Evolutionary conservation across 2,888 invertebrate genomes (phyloP).

Genomic region (Agonopterix subpropinquella): DNA sequence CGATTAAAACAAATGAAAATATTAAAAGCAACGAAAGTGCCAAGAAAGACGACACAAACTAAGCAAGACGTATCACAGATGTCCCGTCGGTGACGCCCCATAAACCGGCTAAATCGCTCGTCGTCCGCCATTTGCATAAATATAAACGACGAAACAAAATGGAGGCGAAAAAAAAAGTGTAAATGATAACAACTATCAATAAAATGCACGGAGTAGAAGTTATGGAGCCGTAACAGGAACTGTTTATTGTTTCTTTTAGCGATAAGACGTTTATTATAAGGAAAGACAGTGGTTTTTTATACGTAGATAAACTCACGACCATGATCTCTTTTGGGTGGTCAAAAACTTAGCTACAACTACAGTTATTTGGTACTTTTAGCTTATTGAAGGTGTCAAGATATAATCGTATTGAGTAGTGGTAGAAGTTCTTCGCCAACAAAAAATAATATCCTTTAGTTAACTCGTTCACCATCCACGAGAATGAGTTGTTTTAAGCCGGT

Average conservation of each 20-base stretch:
- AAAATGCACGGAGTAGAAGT: constrained; percentile 16
- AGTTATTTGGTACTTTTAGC: too few species aligned
- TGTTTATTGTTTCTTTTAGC: neutral
- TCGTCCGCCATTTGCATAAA: constrained; percentile 45
- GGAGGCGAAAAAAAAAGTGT: constrained; percentile 18
- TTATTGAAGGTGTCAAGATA: too few species aligned
- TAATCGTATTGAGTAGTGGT: too few species aligned
- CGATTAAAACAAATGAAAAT: too few species aligned
- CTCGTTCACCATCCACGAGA: too few species aligned
- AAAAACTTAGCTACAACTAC: too few species aligned
- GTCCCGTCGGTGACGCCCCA: constrained; percentile 35
- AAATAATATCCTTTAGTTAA: too few species aligned
- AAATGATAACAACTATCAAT: constrained; percentile 19
- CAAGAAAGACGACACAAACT: neutral
- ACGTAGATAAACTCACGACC: too few species aligned
- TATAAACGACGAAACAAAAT: constrained; percentile 25
- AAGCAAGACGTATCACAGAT: constrained; percentile 23
- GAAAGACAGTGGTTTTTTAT: too few species aligned
- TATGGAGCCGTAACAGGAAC: constrained; percentile 4
- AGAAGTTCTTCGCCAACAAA: too few species aligned
- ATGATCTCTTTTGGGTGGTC: too few species aligned
- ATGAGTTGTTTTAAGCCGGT: too few species aligned
- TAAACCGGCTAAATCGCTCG: constrained; percentile 53
- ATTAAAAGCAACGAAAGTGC: neutral
- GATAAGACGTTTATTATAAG: neutral